Evolutionary conservation across 2,113 vertebrate genomes (phyloP).

Genomic region (Anseranas semipalmata): DNA sequence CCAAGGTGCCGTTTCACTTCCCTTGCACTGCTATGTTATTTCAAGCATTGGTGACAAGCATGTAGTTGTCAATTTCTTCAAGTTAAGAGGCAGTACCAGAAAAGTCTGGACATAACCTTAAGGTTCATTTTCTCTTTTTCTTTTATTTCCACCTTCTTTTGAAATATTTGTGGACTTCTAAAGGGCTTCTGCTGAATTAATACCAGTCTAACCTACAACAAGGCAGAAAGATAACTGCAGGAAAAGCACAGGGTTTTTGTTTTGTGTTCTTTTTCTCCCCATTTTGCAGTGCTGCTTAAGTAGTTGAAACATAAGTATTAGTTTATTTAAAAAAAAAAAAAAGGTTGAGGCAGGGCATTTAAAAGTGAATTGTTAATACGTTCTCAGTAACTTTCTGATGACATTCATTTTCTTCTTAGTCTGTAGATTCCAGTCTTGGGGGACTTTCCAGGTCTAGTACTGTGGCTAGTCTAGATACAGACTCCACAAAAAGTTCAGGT

Average conservation of each 20-base stretch:
- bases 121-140: slow-evolving; percentile 29
- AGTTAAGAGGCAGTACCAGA: slow-evolving; percentile 13
- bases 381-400: background rate
- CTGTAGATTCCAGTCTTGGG: slow-evolving; percentile 97
- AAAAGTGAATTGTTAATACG: background rate
- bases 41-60: background rate
- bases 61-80: background rate
- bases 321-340: background rate
- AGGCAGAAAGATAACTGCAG: background rate
- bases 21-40: background rate
- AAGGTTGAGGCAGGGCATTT: background rate
- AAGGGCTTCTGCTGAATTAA: background rate
- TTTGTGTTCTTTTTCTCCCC: background rate
- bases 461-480: slow-evolving; percentile 96
- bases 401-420: slow-evolving; percentile 73
- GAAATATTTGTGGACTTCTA: background rate
- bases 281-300: background rate
- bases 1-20: background rate
- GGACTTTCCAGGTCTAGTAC: slow-evolving; percentile 97
- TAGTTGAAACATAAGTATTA: background rate
- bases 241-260: background rate
- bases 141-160: background rate
- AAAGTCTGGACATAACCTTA: background rate
- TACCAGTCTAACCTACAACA: background rate
- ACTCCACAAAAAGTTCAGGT: slow-evolving; percentile 98